Evolutionary conservation across 2,797 vertebrate genomes (phyloP), one percentile per base, ranked within the genome.

Genomic region (Chrosomus eos): DNA sequence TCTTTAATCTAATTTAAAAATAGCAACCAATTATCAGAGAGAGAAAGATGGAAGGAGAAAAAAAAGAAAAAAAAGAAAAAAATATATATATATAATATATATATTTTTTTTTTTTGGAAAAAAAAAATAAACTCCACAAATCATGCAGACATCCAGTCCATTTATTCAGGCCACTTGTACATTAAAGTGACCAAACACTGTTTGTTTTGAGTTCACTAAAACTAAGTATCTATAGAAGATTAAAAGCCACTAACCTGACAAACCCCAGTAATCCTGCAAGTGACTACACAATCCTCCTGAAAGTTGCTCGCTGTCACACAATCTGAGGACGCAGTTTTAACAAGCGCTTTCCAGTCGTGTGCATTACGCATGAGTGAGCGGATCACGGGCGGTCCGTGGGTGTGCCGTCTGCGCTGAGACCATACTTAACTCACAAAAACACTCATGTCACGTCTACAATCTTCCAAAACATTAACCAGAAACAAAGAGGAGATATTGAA

Each of bases 401-500:
- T 60, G 53, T 77, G 74, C 55, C 36, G 23, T 60, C 74, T 77
- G 23, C 38, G 74, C 36, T 0, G 55, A 60, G 23, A 60, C 53
- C 55, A 19, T 40, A 60, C 74, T 77, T 60, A 77, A 60, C 36
- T 40, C 55, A 77, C 53, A 60, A 60, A 60, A 60, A 60, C 13
- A 60, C 93, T 96, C 93, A 92, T 93, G 93, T 95, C 94, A 95
- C 94, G 95, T 94, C 93, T 95, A 93, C 94, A 96, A 95, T 95
- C 95, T 95, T 96, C 95, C 93, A 95, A 96, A 96, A 96, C 96
- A 97, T 97, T 96, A 95, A 97, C 97, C 97, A 93, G 95, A 90
- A 96, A 96, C 95, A 97, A 96, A 97, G 96, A 96, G 95, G 95
- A 94, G 95, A 96, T 95, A 96, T 85, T 95, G 94, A 97, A 97